Evolutionary conservation across 2,113 vertebrate genomes (phyloP).

Genomic region (Gila orcuttii): DNA sequence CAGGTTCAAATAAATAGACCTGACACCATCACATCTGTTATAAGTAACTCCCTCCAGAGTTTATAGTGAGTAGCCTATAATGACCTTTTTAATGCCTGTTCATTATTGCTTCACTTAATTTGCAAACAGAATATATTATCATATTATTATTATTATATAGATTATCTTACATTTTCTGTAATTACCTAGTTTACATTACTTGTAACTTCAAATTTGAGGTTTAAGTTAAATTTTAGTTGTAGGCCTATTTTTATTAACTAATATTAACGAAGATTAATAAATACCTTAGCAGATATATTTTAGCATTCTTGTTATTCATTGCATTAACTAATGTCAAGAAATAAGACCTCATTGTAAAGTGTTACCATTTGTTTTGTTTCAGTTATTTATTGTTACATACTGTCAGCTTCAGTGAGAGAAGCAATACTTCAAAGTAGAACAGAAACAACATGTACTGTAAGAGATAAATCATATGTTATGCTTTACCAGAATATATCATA

Average conservation of each 20-base stretch:
- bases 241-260: background rate
- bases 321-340: too few relatives aligned
- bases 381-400: background rate
- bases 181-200: background rate
- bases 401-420: background rate
- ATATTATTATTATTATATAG: too few relatives aligned
- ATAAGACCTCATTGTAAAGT: background rate
- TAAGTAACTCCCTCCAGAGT: background rate
- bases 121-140: background rate
- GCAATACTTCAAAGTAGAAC: background rate
- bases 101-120: background rate
- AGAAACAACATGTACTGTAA: background rate
- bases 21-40: background rate
- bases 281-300: background rate
- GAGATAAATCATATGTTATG: conserved; percentile 25
- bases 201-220: background rate
- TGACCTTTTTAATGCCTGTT: background rate
- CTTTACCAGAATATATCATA: conserved; percentile 23
- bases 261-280: background rate
- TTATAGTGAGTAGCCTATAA: background rate
- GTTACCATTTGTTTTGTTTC: background rate
- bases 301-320: too few relatives aligned
- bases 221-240: background rate
- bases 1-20: conserved; percentile 2
- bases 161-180: background rate